A percentile compares a stretch with the other conserved stretches of the same genome.
Evolutionary conservation across 2,113 vertebrate species (phyloP).

Genomic region (Lampris megalopsis): DNA sequence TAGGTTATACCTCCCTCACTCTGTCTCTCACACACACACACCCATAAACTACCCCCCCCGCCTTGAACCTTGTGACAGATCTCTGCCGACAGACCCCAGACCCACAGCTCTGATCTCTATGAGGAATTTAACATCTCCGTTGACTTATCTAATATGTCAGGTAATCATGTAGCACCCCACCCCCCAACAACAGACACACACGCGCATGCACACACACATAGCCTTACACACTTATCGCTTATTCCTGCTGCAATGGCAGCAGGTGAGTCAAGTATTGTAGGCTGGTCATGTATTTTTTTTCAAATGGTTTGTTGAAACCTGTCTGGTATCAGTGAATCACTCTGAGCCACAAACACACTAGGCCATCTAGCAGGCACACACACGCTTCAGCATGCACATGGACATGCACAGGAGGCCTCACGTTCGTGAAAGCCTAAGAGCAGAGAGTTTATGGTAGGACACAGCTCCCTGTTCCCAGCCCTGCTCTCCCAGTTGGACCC

Average conservation of each 20-base stretch:
- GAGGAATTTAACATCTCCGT: conserved; percentile 14
- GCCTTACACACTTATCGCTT: neutral
- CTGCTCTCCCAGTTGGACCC: conserved; percentile 66
- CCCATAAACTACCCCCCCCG: neutral
- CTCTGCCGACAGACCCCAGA: neutral
- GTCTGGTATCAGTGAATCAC: conserved; percentile 54
- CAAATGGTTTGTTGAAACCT: conserved; percentile 45
- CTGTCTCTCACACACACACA: neutral
- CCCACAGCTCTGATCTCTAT: conserved; percentile 6
- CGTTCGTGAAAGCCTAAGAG: conserved; percentile 18
- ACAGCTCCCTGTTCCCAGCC: conserved; percentile 57
- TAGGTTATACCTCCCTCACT: conserved; percentile 1
- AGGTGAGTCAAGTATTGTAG: conserved; percentile 2
- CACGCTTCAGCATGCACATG: neutral
- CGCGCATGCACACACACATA: neutral
- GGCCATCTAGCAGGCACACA: conserved; percentile 1
- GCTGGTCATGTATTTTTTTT: conserved; percentile 19
- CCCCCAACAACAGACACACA: neutral
- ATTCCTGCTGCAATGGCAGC: neutral
- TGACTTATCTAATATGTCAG: conserved; percentile 7
- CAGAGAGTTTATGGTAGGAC: conserved; percentile 59
- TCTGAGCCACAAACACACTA: conserved; percentile 23
- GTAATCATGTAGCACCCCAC: neutral
- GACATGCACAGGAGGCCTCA: conserved; percentile 13
- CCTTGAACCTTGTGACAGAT: neutral